A percentile compares a stretch with the other conserved stretches of the same genome.
These are phyloP conservation scores for Rhegmatorhina hoffmannsi DNA, from an alignment of 2,113 vertebrate species.

Conservation along the genomic window DNA sequence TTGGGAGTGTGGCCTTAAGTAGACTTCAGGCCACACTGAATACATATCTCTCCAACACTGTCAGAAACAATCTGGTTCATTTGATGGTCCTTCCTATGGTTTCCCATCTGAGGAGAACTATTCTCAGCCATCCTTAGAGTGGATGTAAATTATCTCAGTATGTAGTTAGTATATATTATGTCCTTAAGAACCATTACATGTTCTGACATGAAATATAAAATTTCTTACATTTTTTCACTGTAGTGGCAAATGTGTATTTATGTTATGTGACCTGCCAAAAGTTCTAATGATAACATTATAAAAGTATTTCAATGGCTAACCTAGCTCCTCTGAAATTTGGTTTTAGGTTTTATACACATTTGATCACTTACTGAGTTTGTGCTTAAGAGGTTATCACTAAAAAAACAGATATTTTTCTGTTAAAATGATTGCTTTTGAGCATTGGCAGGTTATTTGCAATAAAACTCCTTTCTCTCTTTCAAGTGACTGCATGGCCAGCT, in stretches of 20 bases:
- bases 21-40: background rate
- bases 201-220: background rate
- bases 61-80: background rate
- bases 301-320: background rate
- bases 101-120: background rate
- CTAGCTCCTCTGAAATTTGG: background rate
- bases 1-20: background rate
- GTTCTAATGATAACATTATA: background rate
- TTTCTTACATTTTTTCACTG: background rate
- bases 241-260: background rate
- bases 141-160: background rate
- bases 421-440: background rate
- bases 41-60: background rate
- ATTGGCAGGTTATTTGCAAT: background rate
- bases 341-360: background rate
- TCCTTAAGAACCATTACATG: background rate
- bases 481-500: background rate
- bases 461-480: background rate
- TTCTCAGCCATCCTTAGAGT: background rate
- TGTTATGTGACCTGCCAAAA: background rate
- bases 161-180: background rate
- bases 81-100: background rate
- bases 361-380: background rate
- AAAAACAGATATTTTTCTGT: background rate
- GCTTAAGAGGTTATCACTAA: background rate